Evolutionary conservation across 2,888 invertebrate genomes (phyloP), one percentile per base, ranked within the genome.

Genomic region (Brenthis hecate): DNA sequence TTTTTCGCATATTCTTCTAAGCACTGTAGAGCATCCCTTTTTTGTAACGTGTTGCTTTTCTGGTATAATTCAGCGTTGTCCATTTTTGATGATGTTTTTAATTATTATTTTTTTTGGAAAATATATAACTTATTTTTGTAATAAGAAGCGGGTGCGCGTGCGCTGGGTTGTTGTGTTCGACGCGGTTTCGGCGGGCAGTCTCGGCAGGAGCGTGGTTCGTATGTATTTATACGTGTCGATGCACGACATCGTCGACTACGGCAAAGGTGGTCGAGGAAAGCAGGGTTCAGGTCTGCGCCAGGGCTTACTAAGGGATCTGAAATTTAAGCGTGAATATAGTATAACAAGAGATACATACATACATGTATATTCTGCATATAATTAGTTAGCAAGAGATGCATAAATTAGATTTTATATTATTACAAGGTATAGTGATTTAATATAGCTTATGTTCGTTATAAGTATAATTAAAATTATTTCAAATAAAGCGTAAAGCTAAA

Each of bases 1-100:
- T 92, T 86, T 11, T 87, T 84, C 6, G 93, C 85, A 80, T 95
- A 96, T 78, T 96, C 95, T 50, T 95, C 93, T 60, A 97, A 82
- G 13, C 95, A 94, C 71, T 94, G 93, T 1, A 91, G 81, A 0
- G 91, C 89, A 73, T 90, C 92, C 28, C 94, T 92, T 72, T 94
- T 94, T 82, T 97, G 97, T 66, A 96, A 83, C 62, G 90, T 93
- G 83, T 95, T 96, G 71, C 94, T 94, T 75, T 94, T 94, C 56
- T 94, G 93, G 83, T 97, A 97, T 16, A 96, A 82, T 72, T 94
- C 92, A 0, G 96, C 95, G 80, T 95, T 92, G 94, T 96, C 95
- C 81, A 86, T 88, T 66, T 43, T 72, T 74, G 13, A 58, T 13
- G 3, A 6, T 75, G 75, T 71, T 74, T 68, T 77, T 76, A 54